phyloP scores from a whole-genome alignment of 2,888 invertebrate genomes.

The Drosophila kuntzei region DNA sequence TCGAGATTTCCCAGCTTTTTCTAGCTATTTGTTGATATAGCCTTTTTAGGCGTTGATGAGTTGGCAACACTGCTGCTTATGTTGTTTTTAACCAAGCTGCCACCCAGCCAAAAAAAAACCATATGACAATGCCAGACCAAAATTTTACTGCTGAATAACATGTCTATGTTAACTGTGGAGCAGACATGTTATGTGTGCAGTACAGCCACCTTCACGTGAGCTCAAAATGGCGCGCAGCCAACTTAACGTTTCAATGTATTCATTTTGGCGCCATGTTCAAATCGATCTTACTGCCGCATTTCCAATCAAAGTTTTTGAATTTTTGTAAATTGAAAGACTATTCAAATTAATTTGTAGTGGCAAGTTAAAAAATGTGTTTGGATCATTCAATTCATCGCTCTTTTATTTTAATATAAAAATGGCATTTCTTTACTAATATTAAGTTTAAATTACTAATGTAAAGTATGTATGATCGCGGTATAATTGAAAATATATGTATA shows the following conservation, averaged over 20 bases:
- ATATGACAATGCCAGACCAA: no score
- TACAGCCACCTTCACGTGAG: constrained; percentile 8
- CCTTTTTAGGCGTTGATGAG: no score
- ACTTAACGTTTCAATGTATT: constrained; percentile 17
- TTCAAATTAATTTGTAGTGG: background rate
- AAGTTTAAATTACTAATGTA: constrained; percentile 81
- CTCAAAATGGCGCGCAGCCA: constrained; percentile 25
- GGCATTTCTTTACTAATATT: constrained; percentile 83
- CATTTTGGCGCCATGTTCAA: constrained; percentile 1
- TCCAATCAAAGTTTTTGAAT: no score
- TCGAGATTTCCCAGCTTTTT: no score
- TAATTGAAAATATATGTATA: constrained; percentile 62
- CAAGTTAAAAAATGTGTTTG: constrained; percentile 2
- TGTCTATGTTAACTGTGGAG: constrained; percentile 16
- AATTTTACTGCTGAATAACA: no score
- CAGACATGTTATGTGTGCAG: constrained; percentile 22
- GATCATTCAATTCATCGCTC: constrained; percentile 63
- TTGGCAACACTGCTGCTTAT: no score
- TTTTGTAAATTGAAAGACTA: background rate
- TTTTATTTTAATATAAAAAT: constrained; percentile 82
- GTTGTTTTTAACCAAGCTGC: no score
- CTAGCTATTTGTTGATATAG: no score
- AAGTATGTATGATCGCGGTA: constrained; percentile 71
- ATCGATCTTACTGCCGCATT: no score
- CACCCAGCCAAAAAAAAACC: no score